Percentiles rank a stretch among this genome's conserved stretches.
phyloP scores from a whole-genome alignment of 2,113 vertebrate species.

The Hymenochirus boettgeri region DNA sequence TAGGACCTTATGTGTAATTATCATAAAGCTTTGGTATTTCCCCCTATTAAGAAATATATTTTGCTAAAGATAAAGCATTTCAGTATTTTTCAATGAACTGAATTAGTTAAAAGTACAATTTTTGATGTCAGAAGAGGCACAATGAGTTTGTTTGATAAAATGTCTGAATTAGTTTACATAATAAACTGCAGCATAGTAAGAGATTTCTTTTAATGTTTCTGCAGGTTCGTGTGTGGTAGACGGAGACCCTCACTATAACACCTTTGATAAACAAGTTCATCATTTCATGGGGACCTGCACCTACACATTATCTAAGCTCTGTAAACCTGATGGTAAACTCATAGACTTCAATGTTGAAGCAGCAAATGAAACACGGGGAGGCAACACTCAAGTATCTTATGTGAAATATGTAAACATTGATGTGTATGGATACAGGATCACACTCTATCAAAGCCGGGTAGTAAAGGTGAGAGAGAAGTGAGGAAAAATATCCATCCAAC shows the following conservation, averaged over 20 bases:
- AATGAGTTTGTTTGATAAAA: too few relatives aligned
- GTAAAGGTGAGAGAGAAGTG: conserved; percentile 45
- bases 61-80: too few relatives aligned
- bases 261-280: conserved; percentile 46
- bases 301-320: conserved; percentile 48
- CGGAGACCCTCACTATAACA: conserved; percentile 48
- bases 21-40: too few relatives aligned
- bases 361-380: conserved; percentile 42
- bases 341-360: conserved; percentile 50
- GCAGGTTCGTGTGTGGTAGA: conserved; percentile 29
- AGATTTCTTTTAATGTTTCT: too few relatives aligned
- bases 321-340: conserved; percentile 21
- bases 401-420: conserved; percentile 33
- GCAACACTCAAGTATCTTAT: conserved; percentile 48
- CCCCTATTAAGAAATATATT: too few relatives aligned
- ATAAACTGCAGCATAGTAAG: too few relatives aligned
- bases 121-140: too few relatives aligned
- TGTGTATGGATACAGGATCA: conserved; percentile 50
- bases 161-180: too few relatives aligned
- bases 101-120: too few relatives aligned
- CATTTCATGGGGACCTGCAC: conserved; percentile 53
- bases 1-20: too few relatives aligned
- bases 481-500: neutral
- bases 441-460: conserved; percentile 45
- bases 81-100: too few relatives aligned